These are phyloP conservation scores for Meghimatium bilineatum DNA, from an alignment of 2,888 invertebrate genomes.

Conservation along the genomic window DNA sequence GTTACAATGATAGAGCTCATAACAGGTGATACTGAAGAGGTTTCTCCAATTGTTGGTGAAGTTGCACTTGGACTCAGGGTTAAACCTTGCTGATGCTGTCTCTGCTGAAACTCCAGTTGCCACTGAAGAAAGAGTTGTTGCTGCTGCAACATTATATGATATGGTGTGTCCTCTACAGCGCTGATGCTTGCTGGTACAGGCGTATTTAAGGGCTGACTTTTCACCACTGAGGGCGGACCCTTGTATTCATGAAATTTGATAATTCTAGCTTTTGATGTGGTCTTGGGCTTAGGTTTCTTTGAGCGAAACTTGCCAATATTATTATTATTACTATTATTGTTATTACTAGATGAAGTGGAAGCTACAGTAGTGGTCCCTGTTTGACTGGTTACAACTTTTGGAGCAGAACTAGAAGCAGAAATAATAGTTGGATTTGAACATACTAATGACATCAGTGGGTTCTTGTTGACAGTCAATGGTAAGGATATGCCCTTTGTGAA, in stretches of 20 bases:
- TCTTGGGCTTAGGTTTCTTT: conserved; percentile 89
- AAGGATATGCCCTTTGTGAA: conserved; percentile 43
- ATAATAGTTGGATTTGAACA: conserved; percentile 21
- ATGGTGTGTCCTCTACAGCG: conserved; percentile 61
- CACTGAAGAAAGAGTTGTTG: conserved; percentile 94
- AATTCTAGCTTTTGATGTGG: conserved; percentile 87
- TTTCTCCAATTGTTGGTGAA: neutral
- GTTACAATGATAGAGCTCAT: conserved; percentile 58
- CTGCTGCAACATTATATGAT: conserved; percentile 84
- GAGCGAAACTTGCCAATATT: conserved; percentile 60
- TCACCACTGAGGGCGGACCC: conserved; percentile 87
- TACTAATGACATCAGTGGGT: conserved; percentile 17
- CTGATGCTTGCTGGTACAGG: conserved; percentile 40
- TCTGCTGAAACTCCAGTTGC: conserved; percentile 89
- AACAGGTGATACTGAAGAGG: conserved; percentile 56
- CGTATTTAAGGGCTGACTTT: conserved; percentile 74
- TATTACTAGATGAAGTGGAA: conserved; percentile 27
- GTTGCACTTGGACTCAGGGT: conserved; percentile 17
- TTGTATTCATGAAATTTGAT: conserved; percentile 99
- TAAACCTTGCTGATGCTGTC: conserved; percentile 74
- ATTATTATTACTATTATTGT: conserved; percentile 46
- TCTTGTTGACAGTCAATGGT: conserved; percentile 23
- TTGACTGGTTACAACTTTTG: conserved; percentile 33
- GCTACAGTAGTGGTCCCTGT: conserved; percentile 26
- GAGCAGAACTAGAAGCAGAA: conserved; percentile 1